These are phyloP conservation scores for Exocentrus adspersus DNA, from an alignment of 2,888 invertebrate genomes.

Conservation along the genomic window DNA sequence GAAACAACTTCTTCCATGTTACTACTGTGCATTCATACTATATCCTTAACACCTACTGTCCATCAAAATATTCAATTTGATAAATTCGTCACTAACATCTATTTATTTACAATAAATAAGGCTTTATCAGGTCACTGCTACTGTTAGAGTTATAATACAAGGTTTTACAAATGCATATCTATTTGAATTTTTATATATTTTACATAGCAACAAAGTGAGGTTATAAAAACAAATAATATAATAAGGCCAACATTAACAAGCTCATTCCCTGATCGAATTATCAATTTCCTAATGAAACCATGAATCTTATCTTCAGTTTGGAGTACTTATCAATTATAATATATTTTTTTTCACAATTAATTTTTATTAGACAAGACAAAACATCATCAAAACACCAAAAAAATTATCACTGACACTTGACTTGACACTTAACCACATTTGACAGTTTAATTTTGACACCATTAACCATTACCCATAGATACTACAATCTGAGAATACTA, in stretches of 20 bases:
- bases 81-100: not conserved
- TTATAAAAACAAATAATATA: slow-evolving; percentile 19
- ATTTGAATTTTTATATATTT: not conserved
- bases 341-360: too few species aligned
- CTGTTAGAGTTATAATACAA: not conserved
- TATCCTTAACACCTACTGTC: slow-evolving; percentile 18
- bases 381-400: too few species aligned
- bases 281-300: not conserved
- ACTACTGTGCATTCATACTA: slow-evolving; percentile 49
- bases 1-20: slow-evolving; percentile 61
- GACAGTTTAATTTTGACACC: too few species aligned
- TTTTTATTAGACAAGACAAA: too few species aligned
- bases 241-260: not conserved
- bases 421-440: too few species aligned
- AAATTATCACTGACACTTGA: too few species aligned
- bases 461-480: too few species aligned
- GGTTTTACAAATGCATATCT: not conserved
- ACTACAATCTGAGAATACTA: too few species aligned
- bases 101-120: not conserved
- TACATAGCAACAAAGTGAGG: slow-evolving; percentile 17
- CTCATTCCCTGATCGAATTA: not conserved
- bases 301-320: too few species aligned
- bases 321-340: too few species aligned
- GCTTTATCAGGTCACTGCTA: not conserved
- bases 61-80: slow-evolving; percentile 7